A percentile compares a stretch with the other conserved stretches of the same genome.
Evolutionary conservation across 2,113 vertebrate genomes (phyloP).

Genomic region (Meleagris gallopavo): DNA sequence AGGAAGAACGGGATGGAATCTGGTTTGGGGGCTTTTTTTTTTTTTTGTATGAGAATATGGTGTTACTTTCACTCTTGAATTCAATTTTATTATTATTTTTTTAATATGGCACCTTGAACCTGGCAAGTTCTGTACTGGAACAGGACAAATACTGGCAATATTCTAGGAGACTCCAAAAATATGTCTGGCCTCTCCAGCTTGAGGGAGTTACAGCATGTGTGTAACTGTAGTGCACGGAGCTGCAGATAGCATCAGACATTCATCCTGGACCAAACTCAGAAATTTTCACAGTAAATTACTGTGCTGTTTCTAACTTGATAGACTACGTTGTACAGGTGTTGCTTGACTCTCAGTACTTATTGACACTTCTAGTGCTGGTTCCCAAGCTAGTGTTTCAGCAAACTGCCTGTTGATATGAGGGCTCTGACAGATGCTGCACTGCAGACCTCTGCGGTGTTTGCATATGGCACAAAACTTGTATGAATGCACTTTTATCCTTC

Average conservation of each 20-base stretch:
- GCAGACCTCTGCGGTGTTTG: background rate
- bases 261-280: background rate
- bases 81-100: too few relatives aligned
- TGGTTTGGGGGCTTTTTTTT: fast-evolving
- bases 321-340: background rate
- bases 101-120: background rate
- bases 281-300: background rate
- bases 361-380: background rate
- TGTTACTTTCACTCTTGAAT: background rate
- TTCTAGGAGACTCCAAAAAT: background rate
- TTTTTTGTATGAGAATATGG: background rate
- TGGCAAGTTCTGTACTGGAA: background rate
- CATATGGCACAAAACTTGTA: background rate
- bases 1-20: background rate
- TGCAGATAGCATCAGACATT: background rate
- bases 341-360: background rate
- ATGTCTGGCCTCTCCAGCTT: background rate
- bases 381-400: background rate
- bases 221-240: background rate
- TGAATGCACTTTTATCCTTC: fast-evolving
- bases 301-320: background rate
- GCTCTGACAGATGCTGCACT: background rate
- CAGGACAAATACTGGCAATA: background rate
- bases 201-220: background rate
- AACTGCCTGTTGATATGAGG: background rate